Evolutionary conservation across 2,113 vertebrate genomes (phyloP), one percentile per base, ranked within the genome.

Genomic region (Butorides virescens): DNA sequence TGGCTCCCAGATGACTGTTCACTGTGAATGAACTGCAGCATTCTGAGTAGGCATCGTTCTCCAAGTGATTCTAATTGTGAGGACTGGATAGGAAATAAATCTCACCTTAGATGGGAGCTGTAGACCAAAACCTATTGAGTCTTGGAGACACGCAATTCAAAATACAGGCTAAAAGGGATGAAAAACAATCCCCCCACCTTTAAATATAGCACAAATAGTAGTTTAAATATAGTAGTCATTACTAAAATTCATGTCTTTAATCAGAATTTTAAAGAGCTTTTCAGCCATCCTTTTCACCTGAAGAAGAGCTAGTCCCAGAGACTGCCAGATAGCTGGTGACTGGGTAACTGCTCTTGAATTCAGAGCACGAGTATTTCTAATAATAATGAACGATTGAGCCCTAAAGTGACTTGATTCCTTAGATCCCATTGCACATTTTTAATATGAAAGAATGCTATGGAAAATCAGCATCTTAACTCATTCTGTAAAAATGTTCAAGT

Each of bases 1-100:
- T 21, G 50, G 18, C 25, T 84, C 61, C 17, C 20, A 15, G 5
- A 46, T 23, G 10, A 50, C 13, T 29, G 5, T 23, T 26, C 23
- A 18, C 10, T 14, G 12, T 3, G 20, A 56, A 30, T 37, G 23
- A 62, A 44, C 16, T 30, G 23, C 3, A 5, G n/a, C 0, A 1
- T 53, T 81, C n/a, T 53, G 21, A 11, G 34, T 5, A 18, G 36
- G 29, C 46, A 15, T 39, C 9, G 0, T 27, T 59, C 27, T 53
- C 56, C 13, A 53, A 42, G 25, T 9, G 13, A 47, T 59, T 59
- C 34, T 55, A 42, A 52, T 36, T 53, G 13, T 26, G 29, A 49
- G 70, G 18, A 17, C 26, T 44, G 39, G 52, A 9, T 23, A n/a
- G 55, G 21, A 91, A 39, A 83, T 44, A 32, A 46, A 32, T 58